Evolutionary conservation across 2,888 invertebrate species (phyloP).

Genomic region (Nysson spinosus): DNA sequence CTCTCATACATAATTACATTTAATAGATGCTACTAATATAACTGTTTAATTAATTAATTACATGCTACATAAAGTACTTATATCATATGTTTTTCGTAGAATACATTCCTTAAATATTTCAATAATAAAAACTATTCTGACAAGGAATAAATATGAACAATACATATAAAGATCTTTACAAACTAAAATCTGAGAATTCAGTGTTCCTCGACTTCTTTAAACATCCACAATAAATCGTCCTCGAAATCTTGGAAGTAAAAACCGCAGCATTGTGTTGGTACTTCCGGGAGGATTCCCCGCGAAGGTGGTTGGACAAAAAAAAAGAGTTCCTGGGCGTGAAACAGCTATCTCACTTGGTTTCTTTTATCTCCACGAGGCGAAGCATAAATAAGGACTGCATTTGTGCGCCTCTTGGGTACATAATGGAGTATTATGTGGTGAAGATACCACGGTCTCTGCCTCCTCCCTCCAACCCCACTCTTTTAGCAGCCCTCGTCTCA

Average conservation of each 20-base stretch:
- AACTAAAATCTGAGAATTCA: too few relatives aligned
- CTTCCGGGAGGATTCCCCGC: constrained; percentile 45
- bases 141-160: too few relatives aligned
- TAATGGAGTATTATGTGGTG: constrained; percentile 73
- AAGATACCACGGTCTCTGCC: constrained; percentile 66
- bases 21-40: too few relatives aligned
- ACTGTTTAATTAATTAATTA: too few relatives aligned
- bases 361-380: constrained; percentile 67
- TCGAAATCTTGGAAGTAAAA: constrained; percentile 13
- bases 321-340: constrained; percentile 39
- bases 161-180: too few relatives aligned
- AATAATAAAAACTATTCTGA: too few relatives aligned
- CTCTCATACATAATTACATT: too few relatives aligned
- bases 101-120: too few relatives aligned
- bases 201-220: too few relatives aligned
- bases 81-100: too few relatives aligned
- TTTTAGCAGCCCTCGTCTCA: constrained; percentile 30
- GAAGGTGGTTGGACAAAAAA: constrained; percentile 26
- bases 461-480: constrained; percentile 28
- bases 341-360: constrained; percentile 58
- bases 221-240: not conserved
- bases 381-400: constrained; percentile 71
- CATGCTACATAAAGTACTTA: too few relatives aligned
- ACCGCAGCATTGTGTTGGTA: constrained; percentile 30
- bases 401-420: constrained; percentile 69